Evolutionary conservation across 2,113 vertebrate species (phyloP), one percentile per base, ranked within the genome.

Genomic region (Astatotilapia flaviijosephi): DNA sequence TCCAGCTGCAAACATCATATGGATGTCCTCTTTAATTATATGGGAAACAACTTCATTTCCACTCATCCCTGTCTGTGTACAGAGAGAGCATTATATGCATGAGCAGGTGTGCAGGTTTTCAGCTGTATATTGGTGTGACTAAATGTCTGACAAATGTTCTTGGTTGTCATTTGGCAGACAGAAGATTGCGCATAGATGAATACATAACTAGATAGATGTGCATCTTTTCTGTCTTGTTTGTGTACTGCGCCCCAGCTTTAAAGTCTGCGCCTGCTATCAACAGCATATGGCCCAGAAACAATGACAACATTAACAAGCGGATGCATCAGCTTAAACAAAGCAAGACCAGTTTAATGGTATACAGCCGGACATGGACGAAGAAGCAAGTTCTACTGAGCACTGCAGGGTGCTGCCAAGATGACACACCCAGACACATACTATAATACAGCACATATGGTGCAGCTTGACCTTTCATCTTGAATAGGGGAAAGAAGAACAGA

Each of bases 101-200:
- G 93, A 95, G 91, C 93, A 95, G 94, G 90, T 94, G 94, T 82
- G 83, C 82, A 68, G 84, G 56, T 70, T 87, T 86, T 83, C 77
- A 90, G 86, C 80, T 89, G 86, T 73, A 82, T 35, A 28, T 56
- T 47, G 73, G 33, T 83, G 91, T 85, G 89, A 89, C 88, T 92
- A 85, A 91, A 90, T 87, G 87, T 87, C 88, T 92, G 91, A 85
- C 90, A 92, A 90, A 88, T 90, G 87, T 84, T 75, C 77, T 65
- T 60, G 82, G 77, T 68, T 68, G 77, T 80, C 86, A 92, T 89
- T 90, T 84, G 86, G 91, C 86, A 92, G 82, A 84, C 83, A 90
- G 55, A n/a, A 53, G 83, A 80, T 21, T 80, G 62, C 37, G 86
- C 91, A 89, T 93, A 86, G 89, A 92, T 93, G 82, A 93, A 91